These are phyloP conservation scores for Procapra przewalskii DNA, from an alignment of 2,113 vertebrate species.

Conservation along the genomic window DNA sequence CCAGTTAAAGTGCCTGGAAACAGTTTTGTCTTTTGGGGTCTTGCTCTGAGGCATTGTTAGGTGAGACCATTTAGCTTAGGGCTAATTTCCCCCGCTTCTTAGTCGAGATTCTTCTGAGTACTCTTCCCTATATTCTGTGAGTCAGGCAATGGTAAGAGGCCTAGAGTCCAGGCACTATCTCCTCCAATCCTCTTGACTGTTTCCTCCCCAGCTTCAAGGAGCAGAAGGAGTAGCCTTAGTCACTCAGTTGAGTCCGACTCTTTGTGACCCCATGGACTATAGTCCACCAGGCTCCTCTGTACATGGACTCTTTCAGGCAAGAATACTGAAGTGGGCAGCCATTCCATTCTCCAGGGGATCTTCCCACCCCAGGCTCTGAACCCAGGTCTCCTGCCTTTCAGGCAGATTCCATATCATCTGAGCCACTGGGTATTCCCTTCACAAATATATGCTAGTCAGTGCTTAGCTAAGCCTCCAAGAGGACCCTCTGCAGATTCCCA, in stretches of 20 bases:
- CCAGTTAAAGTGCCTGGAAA: not conserved
- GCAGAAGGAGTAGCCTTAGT: not conserved
- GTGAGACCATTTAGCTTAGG: not conserved
- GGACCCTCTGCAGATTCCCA: not conserved
- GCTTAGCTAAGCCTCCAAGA: not conserved
- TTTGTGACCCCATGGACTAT: not conserved
- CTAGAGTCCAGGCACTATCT: not conserved
- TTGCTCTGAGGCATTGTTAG: not conserved
- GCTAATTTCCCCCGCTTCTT: not conserved
- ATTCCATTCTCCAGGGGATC: not conserved
- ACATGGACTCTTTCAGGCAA: not conserved
- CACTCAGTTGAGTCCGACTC: not conserved
- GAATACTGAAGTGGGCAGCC: not conserved
- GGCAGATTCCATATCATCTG: not conserved
- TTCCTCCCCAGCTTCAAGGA: not conserved
- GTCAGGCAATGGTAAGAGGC: fast-evolving
- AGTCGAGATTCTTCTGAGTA: not conserved
- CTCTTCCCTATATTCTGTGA: not conserved
- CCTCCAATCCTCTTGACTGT: not conserved
- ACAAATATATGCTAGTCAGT: not conserved
- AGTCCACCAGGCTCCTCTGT: not conserved
- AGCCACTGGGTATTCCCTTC: not conserved
- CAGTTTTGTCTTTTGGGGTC: not conserved
- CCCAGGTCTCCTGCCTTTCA: not conserved
- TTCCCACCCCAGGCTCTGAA: not conserved